Evolutionary conservation across 2,797 vertebrate species (phyloP).

Genomic region (Alectoris magna): DNA sequence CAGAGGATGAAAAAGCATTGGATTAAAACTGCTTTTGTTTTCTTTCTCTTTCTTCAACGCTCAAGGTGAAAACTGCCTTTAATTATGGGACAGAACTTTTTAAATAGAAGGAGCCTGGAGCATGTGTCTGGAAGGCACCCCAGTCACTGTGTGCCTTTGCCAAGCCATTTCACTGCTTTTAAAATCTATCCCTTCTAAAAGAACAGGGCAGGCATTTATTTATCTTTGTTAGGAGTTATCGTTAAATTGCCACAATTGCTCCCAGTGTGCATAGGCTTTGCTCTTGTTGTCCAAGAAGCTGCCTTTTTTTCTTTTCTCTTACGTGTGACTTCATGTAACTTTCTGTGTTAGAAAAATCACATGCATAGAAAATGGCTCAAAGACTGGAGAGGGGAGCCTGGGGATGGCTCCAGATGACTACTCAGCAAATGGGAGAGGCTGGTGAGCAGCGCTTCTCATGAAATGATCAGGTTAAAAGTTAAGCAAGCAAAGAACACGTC

Average conservation of each 20-base stretch:
- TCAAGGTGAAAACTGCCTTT: not conserved
- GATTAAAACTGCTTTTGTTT: not conserved
- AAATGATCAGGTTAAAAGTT: not conserved
- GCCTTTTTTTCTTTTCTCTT: too few species aligned
- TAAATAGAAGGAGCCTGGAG: not conserved
- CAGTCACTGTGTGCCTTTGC: not conserved
- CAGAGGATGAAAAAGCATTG: not conserved
- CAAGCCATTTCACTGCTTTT: not conserved
- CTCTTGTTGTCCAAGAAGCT: not conserved
- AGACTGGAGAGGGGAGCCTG: not conserved
- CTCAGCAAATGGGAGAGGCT: not conserved
- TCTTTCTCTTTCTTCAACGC: not conserved
- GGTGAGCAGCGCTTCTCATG: not conserved
- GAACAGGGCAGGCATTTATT: not conserved
- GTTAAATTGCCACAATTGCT: not conserved
- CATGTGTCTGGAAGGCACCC: not conserved
- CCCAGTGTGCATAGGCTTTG: accelerated
- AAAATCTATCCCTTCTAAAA: not conserved
- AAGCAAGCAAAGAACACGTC: not conserved
- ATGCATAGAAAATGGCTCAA: not conserved
- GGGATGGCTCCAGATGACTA: not conserved
- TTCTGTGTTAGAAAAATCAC: not conserved
- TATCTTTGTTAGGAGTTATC: not conserved
- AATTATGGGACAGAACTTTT: not conserved
- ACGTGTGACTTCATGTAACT: not conserved